A percentile compares a stretch with the other conserved stretches of the same genome.
Conservation (phyloP, 2,888 invertebrate genomes). For the Drosophila lacicola region DNA sequence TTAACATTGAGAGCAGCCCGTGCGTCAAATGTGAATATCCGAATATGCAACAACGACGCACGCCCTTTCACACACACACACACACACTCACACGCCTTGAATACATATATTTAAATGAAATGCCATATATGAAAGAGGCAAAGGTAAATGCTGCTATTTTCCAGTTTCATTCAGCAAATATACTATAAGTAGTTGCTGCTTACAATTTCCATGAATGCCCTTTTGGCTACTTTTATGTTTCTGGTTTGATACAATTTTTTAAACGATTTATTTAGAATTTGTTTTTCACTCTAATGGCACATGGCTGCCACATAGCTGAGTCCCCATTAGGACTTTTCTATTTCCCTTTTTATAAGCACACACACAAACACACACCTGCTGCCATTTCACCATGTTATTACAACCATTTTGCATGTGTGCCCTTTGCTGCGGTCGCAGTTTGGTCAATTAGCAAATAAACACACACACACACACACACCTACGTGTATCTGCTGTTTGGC, state of each 20-base stretch:
- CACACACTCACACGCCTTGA: constrained; percentile 24
- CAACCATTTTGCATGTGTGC: too few relatives aligned
- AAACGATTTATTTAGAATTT: constrained; percentile 9
- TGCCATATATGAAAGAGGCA: constrained; percentile 29
- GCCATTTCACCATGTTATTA: too few relatives aligned
- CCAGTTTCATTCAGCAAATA: constrained; percentile 2
- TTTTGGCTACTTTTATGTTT: background rate
- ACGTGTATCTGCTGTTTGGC: too few relatives aligned
- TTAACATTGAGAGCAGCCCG: constrained; percentile 71
- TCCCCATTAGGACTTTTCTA: too few relatives aligned
- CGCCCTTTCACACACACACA: constrained; percentile 51
- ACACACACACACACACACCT: too few relatives aligned
- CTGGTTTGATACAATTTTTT: background rate
- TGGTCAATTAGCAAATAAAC: too few relatives aligned
- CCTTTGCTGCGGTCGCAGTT: too few relatives aligned
- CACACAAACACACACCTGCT: too few relatives aligned
- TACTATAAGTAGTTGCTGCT: background rate
- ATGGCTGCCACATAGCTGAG: too few relatives aligned
- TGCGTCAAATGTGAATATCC: constrained; percentile 64
- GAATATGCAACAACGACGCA: constrained; percentile 53
- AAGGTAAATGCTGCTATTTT: constrained; percentile 10
- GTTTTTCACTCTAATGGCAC: too few relatives aligned
- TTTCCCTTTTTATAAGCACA: too few relatives aligned
- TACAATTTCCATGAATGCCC: background rate
- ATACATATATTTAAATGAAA: constrained; percentile 46